Evolutionary conservation across 2,797 vertebrate species (phyloP).

Genomic region (Streptopelia turtur): DNA sequence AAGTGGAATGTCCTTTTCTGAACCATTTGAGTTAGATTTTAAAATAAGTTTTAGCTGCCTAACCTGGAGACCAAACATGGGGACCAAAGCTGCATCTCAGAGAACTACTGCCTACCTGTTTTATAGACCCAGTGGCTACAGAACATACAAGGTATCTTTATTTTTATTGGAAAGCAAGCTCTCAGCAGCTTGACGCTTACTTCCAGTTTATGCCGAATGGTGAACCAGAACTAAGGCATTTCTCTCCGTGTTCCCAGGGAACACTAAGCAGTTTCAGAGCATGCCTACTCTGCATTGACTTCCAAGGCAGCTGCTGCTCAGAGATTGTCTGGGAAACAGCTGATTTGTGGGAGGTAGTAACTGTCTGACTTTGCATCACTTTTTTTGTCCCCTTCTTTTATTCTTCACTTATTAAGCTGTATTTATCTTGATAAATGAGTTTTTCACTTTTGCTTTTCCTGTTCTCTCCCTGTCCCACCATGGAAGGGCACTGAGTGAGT

Average conservation of each 20-base stretch:
- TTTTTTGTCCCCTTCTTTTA: background rate
- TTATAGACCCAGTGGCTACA: background rate
- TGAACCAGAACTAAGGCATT: background rate
- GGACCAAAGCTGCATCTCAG: background rate
- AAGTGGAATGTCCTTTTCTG: background rate
- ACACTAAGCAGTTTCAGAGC: background rate
- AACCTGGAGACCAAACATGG: background rate
- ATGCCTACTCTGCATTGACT: background rate
- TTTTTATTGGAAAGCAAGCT: background rate
- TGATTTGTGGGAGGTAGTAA: background rate
- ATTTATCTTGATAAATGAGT: background rate
- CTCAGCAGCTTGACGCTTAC: background rate
- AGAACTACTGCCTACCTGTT: background rate
- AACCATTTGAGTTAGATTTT: background rate
- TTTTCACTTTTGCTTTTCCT: background rate
- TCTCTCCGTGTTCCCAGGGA: background rate
- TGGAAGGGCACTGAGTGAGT: accelerated
- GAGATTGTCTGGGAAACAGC: background rate
- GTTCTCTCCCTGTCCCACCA: accelerated
- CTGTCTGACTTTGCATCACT: background rate
- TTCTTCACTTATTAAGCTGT: background rate
- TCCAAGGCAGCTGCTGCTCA: background rate
- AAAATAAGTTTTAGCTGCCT: background rate
- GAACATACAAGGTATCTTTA: background rate
- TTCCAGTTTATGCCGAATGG: background rate